Evolutionary conservation across 2,797 vertebrate species (phyloP).

Genomic region (Ceyx erithaca): DNA sequence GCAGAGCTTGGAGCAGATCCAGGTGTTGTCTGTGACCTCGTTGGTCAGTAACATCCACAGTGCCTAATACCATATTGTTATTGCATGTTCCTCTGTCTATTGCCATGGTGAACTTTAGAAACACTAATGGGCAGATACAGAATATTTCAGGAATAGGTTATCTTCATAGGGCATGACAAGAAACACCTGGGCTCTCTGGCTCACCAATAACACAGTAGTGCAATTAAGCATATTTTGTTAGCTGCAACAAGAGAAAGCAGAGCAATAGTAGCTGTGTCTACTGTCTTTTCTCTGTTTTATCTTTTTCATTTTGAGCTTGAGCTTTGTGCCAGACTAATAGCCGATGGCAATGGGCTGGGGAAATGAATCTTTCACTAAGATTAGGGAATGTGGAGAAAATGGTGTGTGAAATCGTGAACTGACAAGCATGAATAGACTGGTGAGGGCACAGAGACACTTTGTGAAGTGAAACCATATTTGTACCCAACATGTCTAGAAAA

Average conservation of each 20-base stretch:
- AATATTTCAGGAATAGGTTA: background rate
- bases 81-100: background rate
- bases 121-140: background rate
- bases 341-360: conserved; percentile 31
- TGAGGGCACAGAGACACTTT: conserved; percentile 27
- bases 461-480: conserved; percentile 17
- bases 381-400: conserved; percentile 49
- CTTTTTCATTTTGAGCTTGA: conserved; percentile 47
- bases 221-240: background rate
- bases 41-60: background rate
- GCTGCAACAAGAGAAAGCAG: background rate
- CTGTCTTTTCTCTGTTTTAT: conserved; percentile 30
- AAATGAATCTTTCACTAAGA: conserved; percentile 57
- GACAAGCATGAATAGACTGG: conserved; percentile 38
- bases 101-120: conserved; percentile 1
- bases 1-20: background rate
- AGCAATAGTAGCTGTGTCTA: background rate
- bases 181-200: background rate
- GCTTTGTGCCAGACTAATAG: conserved; percentile 61
- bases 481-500: background rate
- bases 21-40: background rate
- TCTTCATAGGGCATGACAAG: background rate
- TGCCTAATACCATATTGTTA: background rate
- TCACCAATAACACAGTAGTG: background rate
- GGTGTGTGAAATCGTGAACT: conserved; percentile 57